phyloP scores from a whole-genome alignment of 2,797 vertebrate species.

The Liparis tanakae region DNA sequence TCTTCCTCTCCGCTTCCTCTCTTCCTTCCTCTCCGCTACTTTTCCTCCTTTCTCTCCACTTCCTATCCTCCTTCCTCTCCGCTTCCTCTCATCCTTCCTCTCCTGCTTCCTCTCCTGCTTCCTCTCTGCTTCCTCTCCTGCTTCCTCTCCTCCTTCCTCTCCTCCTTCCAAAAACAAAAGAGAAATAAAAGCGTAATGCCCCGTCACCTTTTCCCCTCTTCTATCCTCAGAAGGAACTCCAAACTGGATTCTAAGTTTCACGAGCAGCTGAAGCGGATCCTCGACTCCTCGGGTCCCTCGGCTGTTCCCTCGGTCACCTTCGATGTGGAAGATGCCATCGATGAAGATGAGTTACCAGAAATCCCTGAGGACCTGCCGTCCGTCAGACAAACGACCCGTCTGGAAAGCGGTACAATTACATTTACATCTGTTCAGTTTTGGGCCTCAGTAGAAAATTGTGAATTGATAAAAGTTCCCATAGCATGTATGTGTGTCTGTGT shows the following conservation, averaged over 20 bases:
- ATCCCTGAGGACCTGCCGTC: slow-evolving; percentile 71
- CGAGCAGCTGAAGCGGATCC: slow-evolving; percentile 70
- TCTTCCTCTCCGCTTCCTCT: not conserved
- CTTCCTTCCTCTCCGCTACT: not conserved
- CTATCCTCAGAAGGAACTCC: slow-evolving; percentile 58
- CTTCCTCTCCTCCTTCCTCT: not conserved
- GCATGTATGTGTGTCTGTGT: too few relatives aligned
- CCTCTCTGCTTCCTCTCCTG: not conserved
- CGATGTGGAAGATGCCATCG: slow-evolving; percentile 58
- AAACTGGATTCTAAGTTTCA: slow-evolving; percentile 76
- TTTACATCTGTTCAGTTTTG: not conserved
- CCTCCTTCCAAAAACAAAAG: too few relatives aligned
- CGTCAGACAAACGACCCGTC: slow-evolving; percentile 49
- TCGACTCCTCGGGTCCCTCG: slow-evolving; percentile 51
- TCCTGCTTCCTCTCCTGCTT: too few relatives aligned
- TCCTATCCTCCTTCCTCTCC: not conserved
- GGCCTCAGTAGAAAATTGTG: not conserved
- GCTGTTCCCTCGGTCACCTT: slow-evolving; percentile 65
- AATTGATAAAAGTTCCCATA: not conserved
- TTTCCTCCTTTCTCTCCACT: not conserved
- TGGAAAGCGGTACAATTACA: slow-evolving; percentile 62
- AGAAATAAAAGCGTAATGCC: not conserved
- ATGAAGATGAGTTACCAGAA: slow-evolving; percentile 71
- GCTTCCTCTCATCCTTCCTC: too few relatives aligned
- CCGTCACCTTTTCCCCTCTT: slow-evolving; percentile 6